phyloP scores from a whole-genome alignment of 2,888 invertebrate genomes.

The Lasioglossum figueresi region DNA sequence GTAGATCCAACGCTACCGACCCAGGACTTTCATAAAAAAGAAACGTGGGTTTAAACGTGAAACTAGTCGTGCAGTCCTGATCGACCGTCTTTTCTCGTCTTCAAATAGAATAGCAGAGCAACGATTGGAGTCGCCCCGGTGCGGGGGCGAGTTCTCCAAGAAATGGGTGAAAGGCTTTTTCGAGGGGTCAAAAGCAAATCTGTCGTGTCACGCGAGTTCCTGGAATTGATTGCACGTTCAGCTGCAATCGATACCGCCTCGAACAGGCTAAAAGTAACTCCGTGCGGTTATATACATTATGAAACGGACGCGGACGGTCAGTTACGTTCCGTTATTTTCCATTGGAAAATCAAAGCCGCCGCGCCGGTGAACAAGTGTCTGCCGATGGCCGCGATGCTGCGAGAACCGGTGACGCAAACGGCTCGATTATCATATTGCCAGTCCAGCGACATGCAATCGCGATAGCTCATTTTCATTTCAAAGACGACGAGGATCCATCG shows the following conservation, averaged over 20 bases:
- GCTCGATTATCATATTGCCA: constrained; percentile 10
- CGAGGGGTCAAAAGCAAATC: constrained; percentile 23
- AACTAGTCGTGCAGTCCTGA: background rate
- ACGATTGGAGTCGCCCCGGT: background rate
- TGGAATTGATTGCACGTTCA: constrained; percentile 38
- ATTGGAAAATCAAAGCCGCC: background rate
- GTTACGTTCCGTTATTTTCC: background rate
- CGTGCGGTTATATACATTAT: background rate
- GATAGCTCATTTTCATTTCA: constrained; percentile 19
- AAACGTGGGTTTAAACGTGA: background rate
- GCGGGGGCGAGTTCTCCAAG: constrained; percentile 11
- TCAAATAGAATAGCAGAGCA: constrained; percentile 1
- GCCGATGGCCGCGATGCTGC: background rate
- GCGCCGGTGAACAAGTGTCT: background rate
- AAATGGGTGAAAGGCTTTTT: constrained; percentile 24
- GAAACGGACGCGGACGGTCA: background rate
- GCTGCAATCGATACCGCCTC: constrained; percentile 28
- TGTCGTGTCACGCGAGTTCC: constrained; percentile 37
- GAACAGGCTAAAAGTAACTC: constrained; percentile 1
- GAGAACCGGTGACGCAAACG: background rate
- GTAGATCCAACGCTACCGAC: background rate
- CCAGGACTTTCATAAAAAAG: background rate
- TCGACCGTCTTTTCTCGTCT: background rate
- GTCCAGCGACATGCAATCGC: constrained; percentile 10
- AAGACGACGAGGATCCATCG: constrained; percentile 8